Conservation (phyloP, 2,113 vertebrate species). For the Sturnus vulgaris region DNA sequence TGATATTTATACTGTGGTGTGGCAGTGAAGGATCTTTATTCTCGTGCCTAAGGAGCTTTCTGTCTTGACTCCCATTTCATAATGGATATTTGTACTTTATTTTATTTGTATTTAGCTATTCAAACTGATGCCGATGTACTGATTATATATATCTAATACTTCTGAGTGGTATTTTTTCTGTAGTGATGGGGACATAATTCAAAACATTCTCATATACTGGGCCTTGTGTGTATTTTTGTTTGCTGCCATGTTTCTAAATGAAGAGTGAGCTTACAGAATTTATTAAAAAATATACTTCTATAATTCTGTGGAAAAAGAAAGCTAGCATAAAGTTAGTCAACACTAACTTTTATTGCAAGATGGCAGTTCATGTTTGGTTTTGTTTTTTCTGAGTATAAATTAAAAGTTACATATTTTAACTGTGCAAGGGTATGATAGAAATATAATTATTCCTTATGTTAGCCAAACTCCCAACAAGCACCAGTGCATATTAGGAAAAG, state of each 20-base stretch:
- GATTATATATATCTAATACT: background rate
- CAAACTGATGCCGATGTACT: background rate
- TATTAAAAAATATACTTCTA: fast-evolving
- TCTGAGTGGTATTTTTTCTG: background rate
- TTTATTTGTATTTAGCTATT: background rate
- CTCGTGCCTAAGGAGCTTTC: background rate
- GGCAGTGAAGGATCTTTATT: background rate
- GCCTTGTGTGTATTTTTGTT: background rate
- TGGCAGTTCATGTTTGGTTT: background rate
- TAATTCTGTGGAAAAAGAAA: background rate
- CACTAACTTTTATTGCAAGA: background rate
- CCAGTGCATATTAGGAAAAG: background rate
- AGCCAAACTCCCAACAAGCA: background rate
- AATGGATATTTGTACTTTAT: background rate
- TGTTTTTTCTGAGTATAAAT: background rate
- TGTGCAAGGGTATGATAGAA: background rate
- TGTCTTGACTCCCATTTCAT: background rate
- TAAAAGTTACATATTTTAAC: background rate
- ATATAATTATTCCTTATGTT: background rate
- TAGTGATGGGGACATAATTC: background rate
- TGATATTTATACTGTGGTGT: background rate
- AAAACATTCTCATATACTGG: background rate
- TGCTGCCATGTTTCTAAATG: background rate
- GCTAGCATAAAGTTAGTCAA: background rate
- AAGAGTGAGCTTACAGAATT: background rate